Base-by-base conservation (phyloP, 2,888 invertebrate species). In the Theodoxus fluviatilis region DNA sequence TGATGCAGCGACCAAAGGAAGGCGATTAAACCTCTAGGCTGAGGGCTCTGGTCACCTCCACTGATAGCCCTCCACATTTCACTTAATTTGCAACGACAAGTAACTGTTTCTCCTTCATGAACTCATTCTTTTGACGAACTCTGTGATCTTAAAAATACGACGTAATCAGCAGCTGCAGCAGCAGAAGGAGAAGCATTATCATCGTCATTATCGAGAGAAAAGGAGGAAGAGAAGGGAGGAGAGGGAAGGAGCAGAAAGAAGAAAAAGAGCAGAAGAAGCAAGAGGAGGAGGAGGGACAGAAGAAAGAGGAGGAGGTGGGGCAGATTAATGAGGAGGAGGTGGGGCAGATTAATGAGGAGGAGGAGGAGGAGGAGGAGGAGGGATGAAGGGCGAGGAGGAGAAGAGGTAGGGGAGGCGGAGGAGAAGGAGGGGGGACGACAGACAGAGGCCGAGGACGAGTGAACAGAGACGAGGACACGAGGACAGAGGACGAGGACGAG, bases 231-330 rank as follows among this genome's bases (percentile, higher is more conserved):
- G 59, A 31, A 28, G 18, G 31, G 31, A 22, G 31, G 15, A 57
- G 2, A 22, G 3, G 31, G 59, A 31, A 28, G 18, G 31, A 57
- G 4, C 3, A 12, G 22, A 38, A 63, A n/a, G 40, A 22, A 43
- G 18, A 22, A 28, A 22, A n/a, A 22, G 65, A 28, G 47, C 28
- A 31, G 31, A 31, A 47, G 65, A 47, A 31, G 47, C 47, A 47
- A 28, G 47, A 47, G 47, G 47, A 65, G 65, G 31, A 31, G 47
- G 47, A 65, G 28, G 47, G 47, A 65, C 47, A 47, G 65, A 43
- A 31, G 15, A n/a, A 15, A n/a, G 31, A 15, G 15, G 47, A 47
- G 25, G 15, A 47, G 47, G 31, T 18, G 65, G 47, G 4, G 31
- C 15, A 43, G 47, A 28, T 43, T 47, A 31, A 65, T 25, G 18